Evolutionary conservation across 2,888 invertebrate genomes (phyloP), one percentile per base, ranked within the genome.

Genomic region (Julus scanicus): DNA sequence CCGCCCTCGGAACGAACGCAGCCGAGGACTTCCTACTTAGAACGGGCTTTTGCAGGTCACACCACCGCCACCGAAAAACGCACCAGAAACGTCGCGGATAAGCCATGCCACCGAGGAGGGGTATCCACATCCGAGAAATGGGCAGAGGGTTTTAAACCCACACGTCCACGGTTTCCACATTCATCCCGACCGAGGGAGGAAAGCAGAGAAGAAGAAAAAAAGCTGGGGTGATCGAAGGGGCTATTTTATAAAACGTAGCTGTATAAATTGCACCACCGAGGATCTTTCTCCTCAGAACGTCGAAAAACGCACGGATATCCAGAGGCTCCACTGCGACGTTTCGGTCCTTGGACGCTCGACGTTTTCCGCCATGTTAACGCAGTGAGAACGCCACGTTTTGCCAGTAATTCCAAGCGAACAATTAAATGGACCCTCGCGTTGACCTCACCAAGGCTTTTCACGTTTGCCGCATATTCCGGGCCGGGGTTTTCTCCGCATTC

Each of bases 401-500:
- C 53, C 57, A 57, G 4, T 57, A 57, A 57, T 57, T 57, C 57
- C 57, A 57, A 53, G 2, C 53, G 2, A 11, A 53, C 3, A 63
- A 53, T 15, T 63, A n/a, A n/a, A 5, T 63, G 11, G 71, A 8
- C 71, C 71, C 71, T 53, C 53, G 53, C 53, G 4, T 53, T 53
- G 53, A 53, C 53, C 53, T 53, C 6, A 11, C 53, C 44, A 44
- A 44, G 53, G 53, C 53, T 53, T 71, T 63, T 71, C 71, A 71
- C 71, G n/a, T 71, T 71, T 71, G 71, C n/a, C 71, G 71, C 71
- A 71, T 71, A 71, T 20, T 71, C 71, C 71, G 71, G n/a, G 63
- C 71, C 71, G 71, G n/a, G 63, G 63, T 63, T 17, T 63, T 63
- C 63, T 63, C 63, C 53, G 53, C 53, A 53, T 53, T 53, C 53